Evolutionary conservation across 2,113 vertebrate genomes (phyloP).

Genomic region (Pelodiscus sinensis): DNA sequence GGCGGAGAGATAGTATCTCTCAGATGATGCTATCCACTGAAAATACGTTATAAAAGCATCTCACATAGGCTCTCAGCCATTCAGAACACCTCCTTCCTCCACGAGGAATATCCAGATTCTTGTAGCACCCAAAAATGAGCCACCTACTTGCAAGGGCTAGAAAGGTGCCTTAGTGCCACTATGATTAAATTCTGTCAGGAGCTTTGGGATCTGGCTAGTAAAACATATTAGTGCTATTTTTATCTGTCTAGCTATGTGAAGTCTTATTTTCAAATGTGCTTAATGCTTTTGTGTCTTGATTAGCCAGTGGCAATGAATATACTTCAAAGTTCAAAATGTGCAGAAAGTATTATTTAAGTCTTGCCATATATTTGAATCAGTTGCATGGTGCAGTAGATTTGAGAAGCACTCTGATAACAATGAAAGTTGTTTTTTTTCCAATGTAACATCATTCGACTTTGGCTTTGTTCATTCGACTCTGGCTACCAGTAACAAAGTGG

Average conservation of each 20-base stretch:
- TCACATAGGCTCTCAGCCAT: background rate
- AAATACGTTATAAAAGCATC: background rate
- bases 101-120: background rate
- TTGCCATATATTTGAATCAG: background rate
- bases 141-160: background rate
- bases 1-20: background rate
- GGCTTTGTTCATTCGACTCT: background rate
- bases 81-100: background rate
- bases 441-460: no score
- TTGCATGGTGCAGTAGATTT: background rate
- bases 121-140: background rate
- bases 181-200: background rate
- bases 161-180: background rate
- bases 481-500: background rate
- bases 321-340: background rate
- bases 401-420: background rate
- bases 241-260: background rate
- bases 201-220: background rate
- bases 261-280: background rate
- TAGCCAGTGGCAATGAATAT: background rate
- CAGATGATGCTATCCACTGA: background rate
- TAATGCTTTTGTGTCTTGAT: background rate
- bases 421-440: background rate
- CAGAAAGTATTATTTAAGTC: background rate
- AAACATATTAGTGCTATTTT: background rate